phyloP scores from a whole-genome alignment of 2,797 vertebrate species.

The Gadopsis bispinosus region DNA sequence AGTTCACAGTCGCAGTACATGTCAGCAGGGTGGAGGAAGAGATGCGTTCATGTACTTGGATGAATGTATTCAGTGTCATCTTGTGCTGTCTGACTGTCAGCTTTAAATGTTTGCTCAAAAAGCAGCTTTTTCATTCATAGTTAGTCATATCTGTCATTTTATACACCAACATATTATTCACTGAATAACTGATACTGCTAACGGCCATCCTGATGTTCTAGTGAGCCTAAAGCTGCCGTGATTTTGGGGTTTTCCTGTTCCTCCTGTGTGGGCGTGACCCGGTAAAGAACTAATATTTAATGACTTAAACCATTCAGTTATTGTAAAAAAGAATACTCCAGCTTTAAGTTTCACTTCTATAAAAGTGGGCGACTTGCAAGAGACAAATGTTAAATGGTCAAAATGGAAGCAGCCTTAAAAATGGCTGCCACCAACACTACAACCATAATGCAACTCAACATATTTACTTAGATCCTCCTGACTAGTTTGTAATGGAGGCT shows the following conservation, averaged over 20 bases:
- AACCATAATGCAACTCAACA: too few relatives aligned
- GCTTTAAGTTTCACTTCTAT: too few relatives aligned
- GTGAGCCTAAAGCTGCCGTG: background rate
- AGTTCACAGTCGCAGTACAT: background rate
- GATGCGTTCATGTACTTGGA: constrained; percentile 21
- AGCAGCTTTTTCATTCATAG: background rate
- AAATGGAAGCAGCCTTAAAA: too few relatives aligned
- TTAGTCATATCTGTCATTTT: too few relatives aligned
- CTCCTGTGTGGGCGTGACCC: too few relatives aligned
- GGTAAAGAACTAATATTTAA: too few relatives aligned
- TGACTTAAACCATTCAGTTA: background rate
- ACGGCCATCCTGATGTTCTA: background rate
- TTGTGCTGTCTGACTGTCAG: constrained; percentile 11
- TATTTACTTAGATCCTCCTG: too few relatives aligned
- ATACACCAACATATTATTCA: background rate
- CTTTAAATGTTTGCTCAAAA: background rate
- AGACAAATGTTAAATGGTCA: too few relatives aligned
- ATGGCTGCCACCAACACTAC: too few relatives aligned
- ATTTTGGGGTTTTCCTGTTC: background rate
- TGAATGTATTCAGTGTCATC: constrained; percentile 9
- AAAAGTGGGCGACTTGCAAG: too few relatives aligned
- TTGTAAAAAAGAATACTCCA: background rate
- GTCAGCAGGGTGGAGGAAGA: constrained; percentile 11
- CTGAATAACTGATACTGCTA: background rate
- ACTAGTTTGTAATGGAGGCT: background rate